A percentile compares a stretch with the other conserved stretches of the same genome.
Conservation (phyloP, 2,797 vertebrate genomes). For the Hipposideros larvatus region DNA sequence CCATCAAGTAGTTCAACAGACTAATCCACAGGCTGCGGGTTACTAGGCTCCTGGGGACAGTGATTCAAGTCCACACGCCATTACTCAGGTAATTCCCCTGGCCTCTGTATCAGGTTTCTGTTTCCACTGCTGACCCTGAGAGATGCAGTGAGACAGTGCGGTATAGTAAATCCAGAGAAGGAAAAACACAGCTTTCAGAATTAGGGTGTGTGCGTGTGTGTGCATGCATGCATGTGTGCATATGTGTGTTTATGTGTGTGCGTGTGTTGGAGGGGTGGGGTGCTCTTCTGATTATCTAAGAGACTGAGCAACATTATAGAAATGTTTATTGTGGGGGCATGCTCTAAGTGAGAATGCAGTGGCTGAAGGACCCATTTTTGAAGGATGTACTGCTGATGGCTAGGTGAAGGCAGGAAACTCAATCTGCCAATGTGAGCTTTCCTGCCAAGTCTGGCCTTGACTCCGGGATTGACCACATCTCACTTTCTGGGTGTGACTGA, state of each 20-base stretch:
- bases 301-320: neutral
- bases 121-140: constrained; percentile 51
- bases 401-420: neutral
- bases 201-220: neutral
- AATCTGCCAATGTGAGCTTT: neutral
- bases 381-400: neutral
- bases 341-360: neutral
- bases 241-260: too few relatives aligned
- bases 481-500: neutral
- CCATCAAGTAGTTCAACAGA: constrained; percentile 76
- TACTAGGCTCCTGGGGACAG: constrained; percentile 71
- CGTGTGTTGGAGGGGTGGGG: too few relatives aligned
- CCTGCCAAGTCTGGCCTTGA: neutral
- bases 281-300: neutral
- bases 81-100: constrained; percentile 68
- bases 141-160: neutral
- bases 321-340: neutral
- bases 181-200: neutral
- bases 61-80: constrained; percentile 6
- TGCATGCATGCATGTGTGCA: neutral
- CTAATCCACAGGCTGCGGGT: constrained; percentile 64
- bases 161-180: neutral
- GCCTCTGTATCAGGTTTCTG: constrained; percentile 16
- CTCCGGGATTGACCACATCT: neutral
- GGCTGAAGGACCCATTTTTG: neutral